Conservation (phyloP, 2,113 vertebrate species). For the Poicephalus gulielmi region DNA sequence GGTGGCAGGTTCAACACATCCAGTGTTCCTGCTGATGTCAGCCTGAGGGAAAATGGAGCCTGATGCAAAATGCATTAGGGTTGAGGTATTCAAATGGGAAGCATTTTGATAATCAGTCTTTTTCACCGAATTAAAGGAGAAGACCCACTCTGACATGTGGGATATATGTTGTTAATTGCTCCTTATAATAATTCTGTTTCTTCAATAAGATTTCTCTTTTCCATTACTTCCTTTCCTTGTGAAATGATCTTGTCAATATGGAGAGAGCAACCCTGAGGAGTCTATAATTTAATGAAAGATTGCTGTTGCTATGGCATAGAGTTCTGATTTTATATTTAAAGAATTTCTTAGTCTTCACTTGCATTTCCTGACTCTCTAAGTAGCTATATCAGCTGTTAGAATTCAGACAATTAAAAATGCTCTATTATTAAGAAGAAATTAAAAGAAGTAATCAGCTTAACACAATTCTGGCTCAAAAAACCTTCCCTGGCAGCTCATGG, state of each 20-base stretch:
- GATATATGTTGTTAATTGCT: conserved; percentile 57
- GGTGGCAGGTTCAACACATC: background rate
- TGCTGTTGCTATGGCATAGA: conserved; percentile 73
- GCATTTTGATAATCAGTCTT: conserved; percentile 37
- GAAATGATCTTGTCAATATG: conserved; percentile 75
- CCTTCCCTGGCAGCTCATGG: background rate
- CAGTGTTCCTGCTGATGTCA: conserved; percentile 22
- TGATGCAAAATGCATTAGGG: background rate
- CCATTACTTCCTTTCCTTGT: conserved; percentile 57
- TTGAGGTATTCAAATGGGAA: background rate
- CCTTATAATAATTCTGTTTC: conserved; percentile 15
- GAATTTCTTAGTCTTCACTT: conserved; percentile 15
- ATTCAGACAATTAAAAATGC: conserved; percentile 48
- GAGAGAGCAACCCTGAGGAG: conserved; percentile 60
- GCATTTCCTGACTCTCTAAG: background rate
- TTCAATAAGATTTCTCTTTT: conserved; percentile 25
- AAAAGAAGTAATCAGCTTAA: conserved; percentile 35
- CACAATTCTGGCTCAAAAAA: background rate
- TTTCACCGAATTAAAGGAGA: conserved; percentile 36
- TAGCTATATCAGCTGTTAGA: background rate
- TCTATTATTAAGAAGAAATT: background rate
- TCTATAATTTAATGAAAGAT: conserved; percentile 53
- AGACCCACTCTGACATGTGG: conserved; percentile 35
- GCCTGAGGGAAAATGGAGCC: background rate
- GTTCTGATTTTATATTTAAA: background rate